Conservation (phyloP, 1,140 invertebrate species). For the Leptinotarsa undecemlineata region DNA sequence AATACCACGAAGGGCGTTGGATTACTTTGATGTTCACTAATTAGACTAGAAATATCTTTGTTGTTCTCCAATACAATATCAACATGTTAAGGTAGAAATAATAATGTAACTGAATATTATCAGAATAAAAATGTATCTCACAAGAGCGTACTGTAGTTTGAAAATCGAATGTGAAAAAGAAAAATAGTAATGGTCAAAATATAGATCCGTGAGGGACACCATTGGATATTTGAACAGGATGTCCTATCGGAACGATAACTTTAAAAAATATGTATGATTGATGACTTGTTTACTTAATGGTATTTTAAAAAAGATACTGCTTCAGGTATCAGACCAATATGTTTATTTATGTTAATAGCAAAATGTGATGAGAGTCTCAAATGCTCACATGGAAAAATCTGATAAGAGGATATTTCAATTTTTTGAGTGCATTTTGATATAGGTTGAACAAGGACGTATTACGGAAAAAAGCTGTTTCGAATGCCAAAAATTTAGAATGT, state of each 20-base stretch:
- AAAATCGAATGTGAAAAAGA: not conserved
- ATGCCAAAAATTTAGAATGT: not conserved
- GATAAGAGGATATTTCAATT: not conserved
- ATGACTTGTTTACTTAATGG: no score
- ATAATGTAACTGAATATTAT: not conserved
- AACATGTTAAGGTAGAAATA: not conserved
- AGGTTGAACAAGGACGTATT: not conserved
- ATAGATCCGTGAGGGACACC: not conserved
- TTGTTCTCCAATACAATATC: not conserved
- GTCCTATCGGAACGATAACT: not conserved
- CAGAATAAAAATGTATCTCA: not conserved
- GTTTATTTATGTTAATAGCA: not conserved
- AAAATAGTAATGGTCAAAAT: not conserved
- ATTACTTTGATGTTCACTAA: not conserved
- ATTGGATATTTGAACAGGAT: not conserved
- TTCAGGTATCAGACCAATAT: not conserved
- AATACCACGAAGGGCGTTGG: no score
- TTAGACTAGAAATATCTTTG: not conserved
- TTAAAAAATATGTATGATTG: not conserved
- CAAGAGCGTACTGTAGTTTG: not conserved
- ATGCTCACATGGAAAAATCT: not conserved
- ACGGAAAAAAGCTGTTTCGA: not conserved
- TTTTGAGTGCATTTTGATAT: not conserved
- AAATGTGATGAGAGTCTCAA: not conserved
- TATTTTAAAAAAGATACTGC: not conserved